Evolutionary conservation across 2,113 vertebrate genomes (phyloP), one percentile per base, ranked within the genome.

Genomic region (Melanerpes aurifrons): DNA sequence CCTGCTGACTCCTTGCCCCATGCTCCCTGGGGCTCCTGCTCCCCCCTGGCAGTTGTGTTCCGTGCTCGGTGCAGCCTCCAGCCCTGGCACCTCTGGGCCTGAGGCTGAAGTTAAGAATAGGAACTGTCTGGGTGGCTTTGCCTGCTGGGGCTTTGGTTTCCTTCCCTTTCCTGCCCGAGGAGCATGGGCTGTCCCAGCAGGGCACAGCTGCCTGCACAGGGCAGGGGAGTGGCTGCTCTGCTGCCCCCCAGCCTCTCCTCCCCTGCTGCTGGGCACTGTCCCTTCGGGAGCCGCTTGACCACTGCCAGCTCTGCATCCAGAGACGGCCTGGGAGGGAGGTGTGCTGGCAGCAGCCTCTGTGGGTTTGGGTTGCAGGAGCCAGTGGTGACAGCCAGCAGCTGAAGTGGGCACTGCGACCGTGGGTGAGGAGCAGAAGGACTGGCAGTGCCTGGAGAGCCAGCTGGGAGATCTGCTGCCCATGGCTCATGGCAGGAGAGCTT

Each of bases 1-100:
- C 32, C 12, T 1, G 1, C 1, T 1, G 12, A 0, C 11, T 0
- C 3, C 28, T 10, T 13, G 25, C 4, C 67, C 24, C 8, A 1
- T 0, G 8, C 25, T 1, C 48, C 48, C 48, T 48, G 48, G 48
- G 43, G 48, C 14, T 45, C 7, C 2, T 0, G 10, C 57, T 35
- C 29, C 13, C 54, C 32, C 1, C 72, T 82, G 45, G 62, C 53
- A 70, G 40, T 28, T 72, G 62, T 74, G 72, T 37, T 86, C 70
- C 77, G 31, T 57, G 62, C 50, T 82, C 63, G 74, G 71, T 83
- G 73, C 83, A 68, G 61, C 69, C 72, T 80, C 40, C 63, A 67
- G 66, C 54, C 10, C 1, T 56, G 73, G 89, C 63, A 59, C 15
- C 37, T 37, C 71, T 82, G 82, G 92, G 75, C 73, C 37, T 48